Base-by-base conservation (phyloP, 2,888 invertebrate genomes). In the Ellobium chinense region DNA sequence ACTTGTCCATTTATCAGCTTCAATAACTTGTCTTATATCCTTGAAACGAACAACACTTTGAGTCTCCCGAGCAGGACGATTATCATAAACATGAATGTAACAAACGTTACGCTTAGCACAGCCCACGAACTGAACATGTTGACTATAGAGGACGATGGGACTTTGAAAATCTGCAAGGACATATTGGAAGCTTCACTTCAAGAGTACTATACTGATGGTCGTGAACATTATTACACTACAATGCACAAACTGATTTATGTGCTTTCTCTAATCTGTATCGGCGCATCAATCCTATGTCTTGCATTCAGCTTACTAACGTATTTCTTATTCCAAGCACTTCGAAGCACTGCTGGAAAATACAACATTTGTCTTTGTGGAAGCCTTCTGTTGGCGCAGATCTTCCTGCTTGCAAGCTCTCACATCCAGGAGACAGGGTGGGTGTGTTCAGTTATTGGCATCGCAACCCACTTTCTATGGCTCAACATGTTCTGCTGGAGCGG, bases 291-390 rank as follows among this genome's bases (percentile, higher is more conserved):
- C 14, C 5, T 69, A 2, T 69, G 80, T 54, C 69, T 80, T 1
- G 37, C 31, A 24, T 5, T 69, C 36, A 80, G 75, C 5, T 37
- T 80, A n/a, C 24, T 75, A 36, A 80, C 80, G 27, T 80, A 80
- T 54, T n/a, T 34, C 29, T 46, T 65, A 27, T 75, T 80, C 39
- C 75, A 34, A 21, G 46, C 36, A 0, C 31, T 80, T 21, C 65
- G 75, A 1, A 75, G 31, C 54, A 14, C 27, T 9, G 80, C 75
- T 1, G 80, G 80, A 5, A 54, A 3, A 24, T 69, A 69, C 60
- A 80, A 75, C 37, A 62, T 80, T 27, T 34, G 37, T 12, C 24
- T 80, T 54, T 69, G 62, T 29, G 46, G 18, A 36, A 65, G 36
- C 27, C 54, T 78, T 12, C 14, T 78, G 70, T 27, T 65, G 27